Base-by-base conservation (phyloP, 2,797 vertebrate species). In the Muraenolepis orangiensis region DNA sequence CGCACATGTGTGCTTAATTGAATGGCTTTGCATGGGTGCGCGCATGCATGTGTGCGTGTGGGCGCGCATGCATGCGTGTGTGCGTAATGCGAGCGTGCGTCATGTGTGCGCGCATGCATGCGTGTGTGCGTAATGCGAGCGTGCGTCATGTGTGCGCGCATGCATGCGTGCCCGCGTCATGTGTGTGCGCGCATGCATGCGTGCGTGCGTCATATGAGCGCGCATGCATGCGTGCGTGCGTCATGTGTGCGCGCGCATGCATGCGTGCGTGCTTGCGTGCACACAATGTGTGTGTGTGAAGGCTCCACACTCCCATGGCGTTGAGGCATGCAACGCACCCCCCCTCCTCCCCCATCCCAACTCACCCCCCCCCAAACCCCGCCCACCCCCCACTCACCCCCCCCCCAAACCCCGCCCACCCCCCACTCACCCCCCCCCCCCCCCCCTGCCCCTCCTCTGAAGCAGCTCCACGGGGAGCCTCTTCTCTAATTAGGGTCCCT, bases 401-500 rank as follows among this genome's bases (percentile, higher is more conserved):
- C 73, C 80, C 71, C 74, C 78, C 71, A n/a, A n/a, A n/a, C 30
- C 67, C 51, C 40, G 46, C 70, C 72, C 68, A 66, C 42, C 23
- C 66, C 73, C 72, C 73, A 72, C 70, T 74, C n/a, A n/a, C 30
- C 67, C 51, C 40, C 51, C 70, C 72, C 68, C 66, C 42, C 23
- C 66, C 73, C 72, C 73, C 73, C 70, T 74, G 79, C 71, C 74
- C 78, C 71, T 77, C 81, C 74, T 75, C 61, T 84, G 80, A 89
- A 91, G 88, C 87, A 83, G 87, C 87, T 95, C 95, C 96, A 95
- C 86, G 86, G 95, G 90, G 92, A 85, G 87, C 90, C 86, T 81
- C 85, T 82, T 75, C 85, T 82, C 90, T 94, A 95, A 96, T 94
- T 94, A 94, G 91, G 90, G 93, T 94, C 93, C 92, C 96, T 98